A percentile compares a stretch with the other conserved stretches of the same genome.
phyloP scores from a whole-genome alignment of 1,140 invertebrate species.

The Triops longicaudatus region DNA sequence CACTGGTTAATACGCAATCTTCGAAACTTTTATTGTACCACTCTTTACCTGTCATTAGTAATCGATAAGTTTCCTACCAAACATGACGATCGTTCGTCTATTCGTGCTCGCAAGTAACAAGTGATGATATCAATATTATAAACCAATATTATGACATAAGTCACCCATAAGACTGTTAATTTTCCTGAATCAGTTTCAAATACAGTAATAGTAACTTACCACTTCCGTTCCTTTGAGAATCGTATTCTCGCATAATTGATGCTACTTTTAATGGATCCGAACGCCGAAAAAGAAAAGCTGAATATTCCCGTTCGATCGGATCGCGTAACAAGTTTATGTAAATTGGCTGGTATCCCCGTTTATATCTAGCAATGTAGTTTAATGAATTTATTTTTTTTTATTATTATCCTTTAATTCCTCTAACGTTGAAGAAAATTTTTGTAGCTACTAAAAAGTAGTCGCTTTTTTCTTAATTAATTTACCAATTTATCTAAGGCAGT shows the following conservation, averaged over 20 bases:
- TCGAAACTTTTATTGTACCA: slow-evolving; percentile 35
- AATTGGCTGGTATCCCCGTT: slow-evolving; percentile 40
- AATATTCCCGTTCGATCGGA: slow-evolving; percentile 44
- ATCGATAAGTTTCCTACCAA: too few relatives aligned
- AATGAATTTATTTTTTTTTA: not conserved
- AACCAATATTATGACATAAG: too few relatives aligned
- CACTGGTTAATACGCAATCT: slow-evolving; percentile 38
- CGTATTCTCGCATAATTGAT: slow-evolving; percentile 8
- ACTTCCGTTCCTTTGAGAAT: slow-evolving; percentile 17
- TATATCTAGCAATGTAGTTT: slow-evolving; percentile 30
- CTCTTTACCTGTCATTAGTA: slow-evolving; percentile 13
- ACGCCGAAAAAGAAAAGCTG: slow-evolving; percentile 33
- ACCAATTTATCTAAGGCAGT: too few relatives aligned
- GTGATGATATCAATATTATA: too few relatives aligned
- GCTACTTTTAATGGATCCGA: slow-evolving; percentile 27
- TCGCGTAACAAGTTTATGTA: slow-evolving; percentile 58
- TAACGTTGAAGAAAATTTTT: too few relatives aligned
- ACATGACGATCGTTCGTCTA: too few relatives aligned
- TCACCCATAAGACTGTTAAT: too few relatives aligned
- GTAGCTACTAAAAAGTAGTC: too few relatives aligned
- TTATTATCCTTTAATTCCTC: too few relatives aligned
- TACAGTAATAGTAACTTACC: slow-evolving; percentile 8
- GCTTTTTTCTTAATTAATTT: too few relatives aligned
- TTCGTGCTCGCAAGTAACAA: too few relatives aligned
- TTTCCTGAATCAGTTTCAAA: too few relatives aligned